Conservation (phyloP, 2,113 vertebrate species). For the Mirounga angustirostris region DNA sequence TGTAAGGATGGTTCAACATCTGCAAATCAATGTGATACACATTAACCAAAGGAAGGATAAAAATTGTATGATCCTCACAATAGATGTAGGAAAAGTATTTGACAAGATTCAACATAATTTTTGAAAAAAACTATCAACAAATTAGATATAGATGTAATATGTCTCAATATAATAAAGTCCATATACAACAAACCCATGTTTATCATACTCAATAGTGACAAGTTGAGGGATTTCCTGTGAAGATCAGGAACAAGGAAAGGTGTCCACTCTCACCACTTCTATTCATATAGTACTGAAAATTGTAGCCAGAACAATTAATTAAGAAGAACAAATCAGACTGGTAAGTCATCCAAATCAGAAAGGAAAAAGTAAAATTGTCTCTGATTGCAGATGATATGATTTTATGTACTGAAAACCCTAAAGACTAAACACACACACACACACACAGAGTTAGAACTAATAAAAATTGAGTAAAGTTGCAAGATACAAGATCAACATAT, state of each 20-base stretch:
- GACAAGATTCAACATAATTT: not conserved
- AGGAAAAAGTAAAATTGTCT: not conserved
- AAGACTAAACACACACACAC: not conserved
- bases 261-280: not conserved
- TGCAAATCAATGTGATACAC: not conserved
- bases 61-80: not conserved
- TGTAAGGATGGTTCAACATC: not conserved
- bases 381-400: not conserved
- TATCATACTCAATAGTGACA: not conserved
- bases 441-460: not conserved
- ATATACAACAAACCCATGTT: not conserved
- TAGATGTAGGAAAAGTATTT: not conserved
- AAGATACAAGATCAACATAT: not conserved
- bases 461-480: not conserved
- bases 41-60: not conserved
- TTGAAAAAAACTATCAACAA: not conserved
- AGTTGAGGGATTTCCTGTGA: not conserved
- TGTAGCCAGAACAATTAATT: not conserved
- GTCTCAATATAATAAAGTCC: not conserved
- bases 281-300: not conserved
- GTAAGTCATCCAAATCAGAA: not conserved
- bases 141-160: not conserved
- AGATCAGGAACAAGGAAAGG: not conserved
- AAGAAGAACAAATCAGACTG: not conserved
- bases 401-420: not conserved